Percentiles rank a stretch among this genome's conserved stretches.
These are phyloP conservation scores for Gallinago stenura DNA, from an alignment of 2,797 vertebrate species.

Conservation along the genomic window DNA sequence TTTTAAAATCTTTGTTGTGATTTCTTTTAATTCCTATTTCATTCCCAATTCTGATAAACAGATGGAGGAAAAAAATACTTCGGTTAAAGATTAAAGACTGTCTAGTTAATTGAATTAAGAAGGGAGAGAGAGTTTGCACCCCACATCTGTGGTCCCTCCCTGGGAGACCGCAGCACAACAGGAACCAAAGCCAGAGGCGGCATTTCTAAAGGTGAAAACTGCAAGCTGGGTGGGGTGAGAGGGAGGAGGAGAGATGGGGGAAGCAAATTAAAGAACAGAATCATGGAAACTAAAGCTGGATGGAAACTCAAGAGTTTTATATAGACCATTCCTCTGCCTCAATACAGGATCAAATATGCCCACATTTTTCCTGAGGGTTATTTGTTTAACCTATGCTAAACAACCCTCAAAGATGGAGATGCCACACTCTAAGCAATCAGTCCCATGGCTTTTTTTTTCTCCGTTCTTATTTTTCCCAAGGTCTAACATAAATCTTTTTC, in stretches of 20 bases:
- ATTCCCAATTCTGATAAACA: constrained; percentile 51
- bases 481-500: background rate
- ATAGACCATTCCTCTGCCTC: background rate
- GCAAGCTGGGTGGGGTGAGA: background rate
- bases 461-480: background rate
- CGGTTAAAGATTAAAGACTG: constrained; percentile 27
- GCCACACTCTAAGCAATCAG: background rate
- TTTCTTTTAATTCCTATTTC: constrained; percentile 47
- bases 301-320: background rate
- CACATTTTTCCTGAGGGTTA: background rate
- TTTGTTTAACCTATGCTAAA: background rate
- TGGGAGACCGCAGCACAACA: background rate
- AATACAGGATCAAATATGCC: background rate
- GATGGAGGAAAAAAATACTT: constrained; percentile 32
- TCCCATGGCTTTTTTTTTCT: background rate
- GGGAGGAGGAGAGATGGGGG: background rate
- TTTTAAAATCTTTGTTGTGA: constrained; percentile 42
- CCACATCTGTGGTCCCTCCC: background rate
- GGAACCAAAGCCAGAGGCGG: background rate
- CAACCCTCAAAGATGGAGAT: background rate
- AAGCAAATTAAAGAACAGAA: constrained; percentile 2
- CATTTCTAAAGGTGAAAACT: constrained; percentile 41
- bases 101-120: constrained; percentile 53
- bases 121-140: background rate
- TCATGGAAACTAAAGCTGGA: background rate